A percentile compares a stretch with the other conserved stretches of the same genome.
Evolutionary conservation across 2,113 vertebrate species (phyloP).

Genomic region (Petaurus breviceps): DNA sequence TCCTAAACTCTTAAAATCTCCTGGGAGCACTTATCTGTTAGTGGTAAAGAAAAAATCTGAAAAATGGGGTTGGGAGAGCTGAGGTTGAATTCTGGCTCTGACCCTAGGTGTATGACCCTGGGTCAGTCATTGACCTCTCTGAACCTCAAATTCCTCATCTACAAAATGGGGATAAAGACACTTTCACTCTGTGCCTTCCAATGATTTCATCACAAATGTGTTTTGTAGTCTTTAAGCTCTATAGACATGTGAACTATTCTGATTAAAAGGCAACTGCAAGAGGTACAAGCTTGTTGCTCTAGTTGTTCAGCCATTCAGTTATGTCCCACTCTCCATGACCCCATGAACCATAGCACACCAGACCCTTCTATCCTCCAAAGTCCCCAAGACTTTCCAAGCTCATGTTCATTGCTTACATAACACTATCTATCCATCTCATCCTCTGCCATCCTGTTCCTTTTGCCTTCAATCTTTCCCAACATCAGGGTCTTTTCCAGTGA

Average conservation of each 20-base stretch:
- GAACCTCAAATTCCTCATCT: background rate
- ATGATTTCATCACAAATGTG: background rate
- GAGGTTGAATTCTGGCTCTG: background rate
- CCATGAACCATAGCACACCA: too few species aligned
- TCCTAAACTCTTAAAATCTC: too few species aligned
- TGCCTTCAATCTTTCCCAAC: too few species aligned
- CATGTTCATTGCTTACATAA: too few species aligned
- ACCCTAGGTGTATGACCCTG: background rate
- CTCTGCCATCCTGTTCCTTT: too few species aligned
- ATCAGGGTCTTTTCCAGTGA: too few species aligned
- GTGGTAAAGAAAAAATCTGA: background rate
- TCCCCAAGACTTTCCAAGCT: too few species aligned
- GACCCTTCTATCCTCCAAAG: too few species aligned
- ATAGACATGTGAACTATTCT: background rate
- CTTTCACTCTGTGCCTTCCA: background rate
- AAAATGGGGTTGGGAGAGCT: background rate
- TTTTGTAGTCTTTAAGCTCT: background rate
- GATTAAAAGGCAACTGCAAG: background rate
- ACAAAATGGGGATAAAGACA: background rate
- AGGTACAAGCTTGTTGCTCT: background rate
- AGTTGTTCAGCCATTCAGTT: too few species aligned
- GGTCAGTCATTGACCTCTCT: background rate
- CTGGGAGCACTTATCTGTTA: too few species aligned
- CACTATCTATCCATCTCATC: too few species aligned
- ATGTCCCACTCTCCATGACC: too few species aligned